Evolutionary conservation across 2,113 vertebrate genomes (phyloP), one percentile per base, ranked within the genome.

Genomic region (Camelus bactrianus): DNA sequence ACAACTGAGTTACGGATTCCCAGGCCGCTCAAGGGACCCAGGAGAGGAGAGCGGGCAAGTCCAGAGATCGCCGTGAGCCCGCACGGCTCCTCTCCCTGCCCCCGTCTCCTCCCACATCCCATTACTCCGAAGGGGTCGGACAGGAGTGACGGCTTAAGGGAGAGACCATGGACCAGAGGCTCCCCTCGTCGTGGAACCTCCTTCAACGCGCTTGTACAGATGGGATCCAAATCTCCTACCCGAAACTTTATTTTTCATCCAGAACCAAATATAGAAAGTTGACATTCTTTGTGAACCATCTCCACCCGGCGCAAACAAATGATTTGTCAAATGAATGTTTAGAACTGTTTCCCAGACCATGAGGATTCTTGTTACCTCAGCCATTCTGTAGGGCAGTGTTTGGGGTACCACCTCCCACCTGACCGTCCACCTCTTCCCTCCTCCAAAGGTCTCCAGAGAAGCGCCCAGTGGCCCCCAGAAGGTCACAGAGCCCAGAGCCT

Each of bases 131-230:
- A n/a, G 46, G 38, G 32, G 22, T 5, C 13, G 28, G 67, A 58
- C 46, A 28, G 38, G 2, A 56, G 70, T 8, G 19, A 58, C 11
- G 50, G 24, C 15, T 14, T 3, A 1, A 7, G 17, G 82, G 22
- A 72, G 48, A 89, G 38, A 5, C 2, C 10, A 2, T 0, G 42
- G 20, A 11, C 38, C 35, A 1, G 17, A 15, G 1, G 3, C 0
- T 2, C 26, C 46, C 48, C 42, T 69, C 35, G 83, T 64, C 35
- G 16, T 19, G 50, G 35, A 88, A 62, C 62, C 26, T 52, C 88
- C 56, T 89, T 58, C 28, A 73, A 52, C 2, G 46, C 17, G 64
- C 46, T 79, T 35, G 30, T 82, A 65, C 60, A 94, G 42, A 46
- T 17, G 46, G 82, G 13, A 20, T 42, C 50, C 46, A 58, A 30